phyloP scores from a whole-genome alignment of 2,113 vertebrate species.

The Melanocharis versteri region DNA sequence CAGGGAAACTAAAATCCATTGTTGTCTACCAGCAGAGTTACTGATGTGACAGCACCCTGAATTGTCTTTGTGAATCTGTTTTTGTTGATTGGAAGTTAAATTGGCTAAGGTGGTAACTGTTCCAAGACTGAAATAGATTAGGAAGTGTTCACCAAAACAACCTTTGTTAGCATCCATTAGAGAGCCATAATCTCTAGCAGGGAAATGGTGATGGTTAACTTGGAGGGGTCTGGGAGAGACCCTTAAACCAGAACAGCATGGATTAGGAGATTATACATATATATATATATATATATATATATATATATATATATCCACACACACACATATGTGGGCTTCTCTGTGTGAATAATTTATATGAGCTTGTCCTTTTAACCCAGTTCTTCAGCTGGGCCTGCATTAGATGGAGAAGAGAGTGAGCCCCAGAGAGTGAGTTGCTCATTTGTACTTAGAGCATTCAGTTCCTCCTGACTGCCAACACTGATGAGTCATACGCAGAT shows the following conservation, averaged over 20 bases:
- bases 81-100: neutral
- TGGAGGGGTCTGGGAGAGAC: neutral
- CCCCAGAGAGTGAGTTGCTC: neutral
- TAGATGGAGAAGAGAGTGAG: neutral
- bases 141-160: neutral
- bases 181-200: neutral
- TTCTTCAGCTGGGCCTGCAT: neutral
- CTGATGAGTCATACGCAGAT: neutral
- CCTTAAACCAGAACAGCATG: neutral
- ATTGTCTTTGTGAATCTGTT: neutral
- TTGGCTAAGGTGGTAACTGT: neutral
- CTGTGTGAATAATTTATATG: neutral
- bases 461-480: neutral
- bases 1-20: neutral
- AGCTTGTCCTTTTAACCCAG: neutral
- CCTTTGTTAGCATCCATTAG: neutral
- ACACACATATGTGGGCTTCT: neutral
- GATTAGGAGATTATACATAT: neutral
- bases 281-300: neutral
- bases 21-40: neutral
- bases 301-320: neutral
- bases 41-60: neutral
- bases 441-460: neutral
- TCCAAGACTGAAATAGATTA: neutral
- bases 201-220: neutral